phyloP scores from a whole-genome alignment of 2,888 invertebrate species.

The Cylindroiulus punctatus region DNA sequence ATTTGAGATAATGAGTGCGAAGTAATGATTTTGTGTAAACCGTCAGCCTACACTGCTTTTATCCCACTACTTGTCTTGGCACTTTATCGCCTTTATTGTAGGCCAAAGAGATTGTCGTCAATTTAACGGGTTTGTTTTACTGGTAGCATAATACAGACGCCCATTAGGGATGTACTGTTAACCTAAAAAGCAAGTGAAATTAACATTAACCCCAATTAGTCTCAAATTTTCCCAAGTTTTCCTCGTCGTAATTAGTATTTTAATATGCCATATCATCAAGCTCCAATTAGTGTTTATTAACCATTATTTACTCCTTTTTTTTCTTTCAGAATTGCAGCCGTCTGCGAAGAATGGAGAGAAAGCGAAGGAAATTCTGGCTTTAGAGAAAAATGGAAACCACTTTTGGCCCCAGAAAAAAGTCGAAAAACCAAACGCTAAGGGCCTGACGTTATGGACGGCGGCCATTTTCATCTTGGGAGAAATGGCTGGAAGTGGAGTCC shows the following conservation, averaged over 20 bases:
- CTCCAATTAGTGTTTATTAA: background rate
- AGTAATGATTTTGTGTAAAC: slow-evolving; percentile 12
- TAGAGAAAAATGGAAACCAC: slow-evolving; percentile 14
- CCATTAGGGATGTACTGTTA: background rate
- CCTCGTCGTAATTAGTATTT: background rate
- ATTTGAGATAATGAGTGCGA: background rate
- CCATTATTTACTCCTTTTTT: background rate
- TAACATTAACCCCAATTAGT: slow-evolving; percentile 31
- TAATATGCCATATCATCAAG: background rate
- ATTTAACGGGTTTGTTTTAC: background rate
- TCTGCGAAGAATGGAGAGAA: background rate
- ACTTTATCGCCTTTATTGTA: background rate
- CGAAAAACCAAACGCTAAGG: slow-evolving; percentile 61
- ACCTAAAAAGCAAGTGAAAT: slow-evolving; percentile 1
- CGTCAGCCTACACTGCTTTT: background rate
- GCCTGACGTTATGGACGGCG: slow-evolving; percentile 69
- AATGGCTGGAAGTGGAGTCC: slow-evolving; percentile 78
- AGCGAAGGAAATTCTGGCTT: background rate
- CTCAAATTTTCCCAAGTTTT: background rate
- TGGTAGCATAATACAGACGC: background rate
- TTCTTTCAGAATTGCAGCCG: slow-evolving; percentile 15
- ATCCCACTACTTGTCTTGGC: background rate
- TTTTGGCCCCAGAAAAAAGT: background rate
- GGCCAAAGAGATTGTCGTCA: background rate
- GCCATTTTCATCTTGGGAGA: slow-evolving; percentile 76